Evolutionary conservation across 2,888 invertebrate species (phyloP).

Genomic region (Amphipoea oculea): DNA sequence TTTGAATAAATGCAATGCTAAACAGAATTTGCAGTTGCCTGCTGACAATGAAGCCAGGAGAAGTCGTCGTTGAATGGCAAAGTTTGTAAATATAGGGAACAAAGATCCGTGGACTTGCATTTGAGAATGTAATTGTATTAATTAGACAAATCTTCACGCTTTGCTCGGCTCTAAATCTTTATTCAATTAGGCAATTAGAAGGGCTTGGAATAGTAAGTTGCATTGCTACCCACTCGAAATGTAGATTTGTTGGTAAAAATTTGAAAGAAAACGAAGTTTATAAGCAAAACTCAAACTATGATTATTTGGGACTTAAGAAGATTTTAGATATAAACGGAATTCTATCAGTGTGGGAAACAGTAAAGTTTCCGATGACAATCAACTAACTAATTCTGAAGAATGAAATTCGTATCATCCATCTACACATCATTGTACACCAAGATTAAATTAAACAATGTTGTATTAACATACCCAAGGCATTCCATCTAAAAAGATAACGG

Average conservation of each 20-base stretch:
- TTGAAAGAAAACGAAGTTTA: conserved; percentile 8
- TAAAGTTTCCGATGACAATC: conserved; percentile 32
- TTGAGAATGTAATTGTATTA: conserved; percentile 65
- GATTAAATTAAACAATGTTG: conserved; percentile 64
- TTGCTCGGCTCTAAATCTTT: conserved; percentile 60
- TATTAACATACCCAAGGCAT: conserved; percentile 56
- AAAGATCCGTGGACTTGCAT: conserved; percentile 63
- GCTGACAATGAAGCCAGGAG: conserved; percentile 69
- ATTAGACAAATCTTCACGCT: conserved; percentile 65
- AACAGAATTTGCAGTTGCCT: conserved; percentile 71
- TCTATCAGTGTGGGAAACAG: conserved; percentile 3
- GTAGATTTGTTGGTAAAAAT: conserved; percentile 36
- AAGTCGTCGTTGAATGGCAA: conserved; percentile 68
- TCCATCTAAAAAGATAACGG: conserved; percentile 62
- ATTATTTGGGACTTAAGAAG: neutral
- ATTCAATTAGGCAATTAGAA: conserved; percentile 64
- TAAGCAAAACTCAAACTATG: neutral
- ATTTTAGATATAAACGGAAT: neutral
- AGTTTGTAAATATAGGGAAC: conserved; percentile 68
- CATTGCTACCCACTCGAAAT: conserved; percentile 42
- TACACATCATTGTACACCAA: conserved; percentile 39
- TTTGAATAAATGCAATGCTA: conserved; percentile 82
- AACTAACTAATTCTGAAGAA: conserved; percentile 32
- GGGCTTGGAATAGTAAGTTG: conserved; percentile 56
- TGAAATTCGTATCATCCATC: conserved; percentile 30